A percentile compares a stretch with the other conserved stretches of the same genome.
These are phyloP conservation scores for Camponotus floridanus DNA, from an alignment of 1,140 invertebrate species.

Conservation along the genomic window DNA sequence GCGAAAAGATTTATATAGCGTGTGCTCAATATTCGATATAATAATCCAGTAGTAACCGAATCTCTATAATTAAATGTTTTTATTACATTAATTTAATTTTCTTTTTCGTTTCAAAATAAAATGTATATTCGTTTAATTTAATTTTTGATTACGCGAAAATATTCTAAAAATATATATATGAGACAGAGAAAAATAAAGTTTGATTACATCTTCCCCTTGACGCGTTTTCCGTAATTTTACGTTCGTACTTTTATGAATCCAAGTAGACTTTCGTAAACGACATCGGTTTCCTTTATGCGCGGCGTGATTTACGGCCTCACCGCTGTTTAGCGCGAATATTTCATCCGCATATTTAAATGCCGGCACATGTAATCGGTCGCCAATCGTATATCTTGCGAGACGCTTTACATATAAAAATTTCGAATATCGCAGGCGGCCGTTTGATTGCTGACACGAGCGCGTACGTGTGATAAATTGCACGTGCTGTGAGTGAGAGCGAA, in stretches of 20 bases:
- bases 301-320: constrained; percentile 20
- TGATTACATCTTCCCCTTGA: not conserved
- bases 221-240: not conserved
- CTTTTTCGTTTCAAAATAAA: not conserved
- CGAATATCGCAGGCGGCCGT: constrained; percentile 47
- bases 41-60: too few relatives aligned
- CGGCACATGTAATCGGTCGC: constrained; percentile 37
- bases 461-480: constrained; percentile 55
- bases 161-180: not conserved
- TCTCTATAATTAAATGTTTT: too few relatives aligned
- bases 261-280: not conserved
- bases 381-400: constrained; percentile 58
- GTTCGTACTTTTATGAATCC: constrained; percentile 1
- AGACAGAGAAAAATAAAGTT: not conserved
- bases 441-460: constrained; percentile 52
- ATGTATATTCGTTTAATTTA: not conserved
- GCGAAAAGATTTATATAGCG: too few relatives aligned
- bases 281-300: constrained; percentile 6
- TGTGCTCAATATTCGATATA: too few relatives aligned
- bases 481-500: constrained; percentile 13
- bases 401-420: constrained; percentile 59
- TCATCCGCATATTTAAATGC: constrained; percentile 41
- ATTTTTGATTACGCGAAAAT: not conserved
- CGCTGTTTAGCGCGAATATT: constrained; percentile 45
- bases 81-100: not conserved